Evolutionary conservation across 2,797 vertebrate genomes (phyloP), one percentile per base, ranked within the genome.

Genomic region (Periophthalmus magnuspinnatus): DNA sequence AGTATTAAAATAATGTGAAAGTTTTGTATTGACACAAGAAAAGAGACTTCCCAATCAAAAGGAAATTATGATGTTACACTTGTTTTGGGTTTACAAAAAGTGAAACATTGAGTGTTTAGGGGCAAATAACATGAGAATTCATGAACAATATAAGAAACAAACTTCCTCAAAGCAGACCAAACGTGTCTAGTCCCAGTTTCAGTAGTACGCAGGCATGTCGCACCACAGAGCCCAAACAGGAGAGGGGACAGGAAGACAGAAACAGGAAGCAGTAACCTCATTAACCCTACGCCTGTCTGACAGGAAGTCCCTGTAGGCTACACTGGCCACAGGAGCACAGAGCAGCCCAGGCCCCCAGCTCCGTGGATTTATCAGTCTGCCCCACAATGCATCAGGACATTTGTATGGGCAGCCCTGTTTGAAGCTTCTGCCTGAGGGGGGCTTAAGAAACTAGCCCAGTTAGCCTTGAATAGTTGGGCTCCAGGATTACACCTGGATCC

Each of bases 241-340:
- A 71, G 69, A 76, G 69, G 69, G 69, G 71, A 82, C 82, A 88
- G 87, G 85, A 90, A 88, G 77, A 74, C 82, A 72, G 76, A 81
- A 90, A 82, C 83, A 86, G 88, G 88, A 91, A 89, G 75, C 69
- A 62, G 71, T 81, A 89, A 90, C 85, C 89, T 89, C 86, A 87
- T 91, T 91, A 91, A 80, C 83, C 83, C 65, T n/a, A 11, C 71
- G 77, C 77, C 80, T n/a, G 78, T 85, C 84, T 86, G 85, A 86
- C 84, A 91, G 85, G 87, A 91, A 89, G 81, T 75, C 84, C 89
- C 86, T 85, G 84, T 81, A 85, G 85, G 84, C 83, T 60, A 47
- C 48, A 71, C 75, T 77, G 77, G 65, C 56, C 54, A 58, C 58
- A 50, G 9, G 38, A 76, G 74, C 54, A 68, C 11, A 71, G 68